Evolutionary conservation across 2,888 invertebrate genomes (phyloP).

Genomic region (Stenurella melanura): DNA sequence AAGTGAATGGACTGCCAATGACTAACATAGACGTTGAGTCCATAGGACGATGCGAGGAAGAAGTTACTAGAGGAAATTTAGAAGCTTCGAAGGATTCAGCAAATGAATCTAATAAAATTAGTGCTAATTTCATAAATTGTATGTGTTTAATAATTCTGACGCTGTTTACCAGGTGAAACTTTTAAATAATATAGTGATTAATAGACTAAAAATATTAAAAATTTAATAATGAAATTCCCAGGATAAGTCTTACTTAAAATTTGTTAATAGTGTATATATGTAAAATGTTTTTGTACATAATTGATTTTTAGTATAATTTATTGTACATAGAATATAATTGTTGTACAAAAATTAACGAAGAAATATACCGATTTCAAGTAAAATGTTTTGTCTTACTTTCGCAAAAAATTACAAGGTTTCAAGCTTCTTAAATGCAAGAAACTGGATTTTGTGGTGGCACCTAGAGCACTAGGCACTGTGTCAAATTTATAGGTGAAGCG

Average conservation of each 20-base stretch:
- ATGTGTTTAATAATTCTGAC: constrained; percentile 50
- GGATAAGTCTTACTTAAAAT: constrained; percentile 39
- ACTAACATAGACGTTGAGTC: constrained; percentile 80
- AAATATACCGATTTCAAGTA: constrained; percentile 28
- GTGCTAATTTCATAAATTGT: constrained; percentile 53
- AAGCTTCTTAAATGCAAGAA: too few relatives aligned
- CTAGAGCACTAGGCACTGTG: too few relatives aligned
- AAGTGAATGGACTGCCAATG: constrained; percentile 87
- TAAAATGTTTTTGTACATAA: constrained; percentile 44
- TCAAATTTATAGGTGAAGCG: too few relatives aligned
- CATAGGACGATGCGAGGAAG: constrained; percentile 82
- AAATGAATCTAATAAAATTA: constrained; percentile 48
- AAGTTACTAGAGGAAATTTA: constrained; percentile 80
- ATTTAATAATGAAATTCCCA: constrained; percentile 15
- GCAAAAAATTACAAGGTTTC: too few relatives aligned
- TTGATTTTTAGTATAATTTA: constrained; percentile 37
- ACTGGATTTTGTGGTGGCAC: too few relatives aligned
- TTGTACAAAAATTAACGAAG: constrained; percentile 26
- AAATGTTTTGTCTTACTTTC: not conserved
- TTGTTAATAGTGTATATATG: constrained; percentile 40
- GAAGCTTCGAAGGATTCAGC: constrained; percentile 73
- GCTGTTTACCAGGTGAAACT: constrained; percentile 61
- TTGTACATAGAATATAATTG: constrained; percentile 37
- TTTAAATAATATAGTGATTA: constrained; percentile 12
- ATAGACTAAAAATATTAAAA: constrained; percentile 18